Evolutionary conservation across 2,113 vertebrate genomes (phyloP), one percentile per base, ranked within the genome.

Genomic region (Gambusia affinis): DNA sequence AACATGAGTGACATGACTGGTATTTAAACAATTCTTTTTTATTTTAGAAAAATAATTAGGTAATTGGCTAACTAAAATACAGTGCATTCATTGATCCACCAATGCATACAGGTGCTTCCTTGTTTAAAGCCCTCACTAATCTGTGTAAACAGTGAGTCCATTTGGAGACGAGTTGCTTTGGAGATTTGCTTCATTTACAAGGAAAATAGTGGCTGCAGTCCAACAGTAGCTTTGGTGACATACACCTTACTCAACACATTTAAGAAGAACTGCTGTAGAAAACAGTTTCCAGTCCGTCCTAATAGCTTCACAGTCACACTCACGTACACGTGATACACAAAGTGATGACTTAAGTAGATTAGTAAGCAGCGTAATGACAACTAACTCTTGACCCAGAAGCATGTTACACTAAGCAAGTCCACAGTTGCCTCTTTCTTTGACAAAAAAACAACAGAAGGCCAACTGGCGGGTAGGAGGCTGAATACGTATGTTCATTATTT

Each of bases 331-430:
- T 17, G 62, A 66, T 33, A 57, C 60, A 60, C 75, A 64, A 14
- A 63, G 64, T 42, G 19, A 35, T 54, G n/a, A 33, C 82, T 64
- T 86, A 84, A 90, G 83, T 82, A 79, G 87, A 92, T 92, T 87
- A 87, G 64, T n/a, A 63, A 39, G 39, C 64, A 42, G 42, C 35
- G 67, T 64, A 70, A 80, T 85, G 82, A 83, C 80, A 85, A 57
- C 61, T 80, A 75, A 77, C 69, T 70, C 67, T 79, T 80, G 67
- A 73, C 72, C 75, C 62, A 44, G 60, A 83, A 64, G 68, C 62
- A 75, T 78, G 78, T 15, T 8, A 51, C 66, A 37, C 60, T 66
- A 60, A 29, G 64, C 64, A 74, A 73, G 47, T 28, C 61, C 12
- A 65, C 71, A 72, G 3, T 30, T n/a, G 76, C 67, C 12, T 8